A percentile compares a stretch with the other conserved stretches of the same genome.
Conservation (phyloP, 2,888 invertebrate species). For the Papilio protenor region DNA sequence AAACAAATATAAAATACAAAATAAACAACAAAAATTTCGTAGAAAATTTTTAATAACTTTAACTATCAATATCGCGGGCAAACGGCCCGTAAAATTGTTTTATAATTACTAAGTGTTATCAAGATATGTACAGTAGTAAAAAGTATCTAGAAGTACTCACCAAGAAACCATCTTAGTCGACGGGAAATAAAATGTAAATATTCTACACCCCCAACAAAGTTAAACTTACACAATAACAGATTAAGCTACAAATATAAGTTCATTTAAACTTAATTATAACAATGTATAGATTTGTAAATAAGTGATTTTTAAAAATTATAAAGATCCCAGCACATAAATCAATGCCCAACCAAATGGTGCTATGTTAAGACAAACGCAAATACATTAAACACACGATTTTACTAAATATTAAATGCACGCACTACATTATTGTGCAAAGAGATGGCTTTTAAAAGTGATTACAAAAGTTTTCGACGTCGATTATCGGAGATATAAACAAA, state of each 20-base stretch:
- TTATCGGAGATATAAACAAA: slow-evolving; percentile 83
- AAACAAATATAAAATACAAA: slow-evolving; percentile 12
- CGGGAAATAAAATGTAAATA: slow-evolving; percentile 49
- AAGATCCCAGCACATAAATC: slow-evolving; percentile 59
- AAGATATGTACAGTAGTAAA: slow-evolving; percentile 54
- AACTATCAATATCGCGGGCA: not conserved
- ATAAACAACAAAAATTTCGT: slow-evolving; percentile 33
- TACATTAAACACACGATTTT: slow-evolving; percentile 67
- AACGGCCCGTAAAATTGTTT: slow-evolving; percentile 35
- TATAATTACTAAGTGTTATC: slow-evolving; percentile 57
- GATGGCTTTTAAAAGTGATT: slow-evolving; percentile 76
- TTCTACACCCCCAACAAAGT: slow-evolving; percentile 51
- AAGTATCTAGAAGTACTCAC: slow-evolving; percentile 53
- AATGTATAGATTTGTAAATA: slow-evolving; percentile 58
- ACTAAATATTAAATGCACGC: slow-evolving; percentile 66
- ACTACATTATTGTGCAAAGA: slow-evolving; percentile 72
- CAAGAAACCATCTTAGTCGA: slow-evolving; percentile 61
- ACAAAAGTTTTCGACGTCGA: slow-evolving; percentile 80
- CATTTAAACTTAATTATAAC: slow-evolving; percentile 60
- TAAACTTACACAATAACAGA: slow-evolving; percentile 64
- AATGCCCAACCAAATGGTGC: slow-evolving; percentile 58
- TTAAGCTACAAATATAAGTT: slow-evolving; percentile 56
- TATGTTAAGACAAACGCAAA: slow-evolving; percentile 62
- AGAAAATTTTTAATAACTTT: not conserved
- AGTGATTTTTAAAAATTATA: slow-evolving; percentile 56